Conservation (phyloP, 2,888 invertebrate species). For the Acanthoscelides obtectus region DNA sequence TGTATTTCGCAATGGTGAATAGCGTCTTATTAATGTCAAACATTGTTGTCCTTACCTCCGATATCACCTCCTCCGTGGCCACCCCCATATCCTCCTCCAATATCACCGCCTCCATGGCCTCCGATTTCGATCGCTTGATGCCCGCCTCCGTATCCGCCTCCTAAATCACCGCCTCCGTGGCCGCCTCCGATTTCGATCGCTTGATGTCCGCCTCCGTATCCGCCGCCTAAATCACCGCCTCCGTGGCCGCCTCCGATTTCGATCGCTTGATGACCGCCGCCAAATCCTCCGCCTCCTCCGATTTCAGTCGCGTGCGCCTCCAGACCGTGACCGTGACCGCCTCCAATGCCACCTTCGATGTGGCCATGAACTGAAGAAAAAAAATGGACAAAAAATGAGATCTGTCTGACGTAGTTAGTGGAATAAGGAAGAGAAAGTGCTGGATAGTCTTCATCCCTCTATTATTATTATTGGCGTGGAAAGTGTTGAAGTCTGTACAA, state of each 20-base stretch:
- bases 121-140: slow-evolving; percentile 25
- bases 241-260: slow-evolving; percentile 19
- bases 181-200: slow-evolving; percentile 16
- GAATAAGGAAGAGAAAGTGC: too few species aligned
- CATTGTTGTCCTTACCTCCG: too few species aligned
- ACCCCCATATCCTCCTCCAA: slow-evolving; percentile 21
- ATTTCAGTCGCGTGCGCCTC: slow-evolving; percentile 3
- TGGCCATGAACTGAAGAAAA: slow-evolving; percentile 33
- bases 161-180: slow-evolving; percentile 22
- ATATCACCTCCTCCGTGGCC: slow-evolving; percentile 22
- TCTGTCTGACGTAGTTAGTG: too few species aligned
- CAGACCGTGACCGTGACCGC: slow-evolving; percentile 13
- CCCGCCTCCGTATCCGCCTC: slow-evolving; percentile 27
- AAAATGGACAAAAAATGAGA: too few species aligned
- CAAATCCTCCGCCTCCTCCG: slow-evolving; percentile 44
- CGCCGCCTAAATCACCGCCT: slow-evolving; percentile 17
- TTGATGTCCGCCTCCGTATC: slow-evolving; percentile 3
- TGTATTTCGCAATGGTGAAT: too few species aligned
- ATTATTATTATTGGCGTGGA: too few species aligned
- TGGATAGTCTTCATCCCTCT: too few species aligned
- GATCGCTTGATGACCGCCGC: slow-evolving; percentile 31
- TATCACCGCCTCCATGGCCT: slow-evolving; percentile 25
- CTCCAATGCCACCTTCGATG: slow-evolving; percentile 41
- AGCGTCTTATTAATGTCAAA: too few species aligned
- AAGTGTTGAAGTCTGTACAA: too few species aligned